phyloP scores from a whole-genome alignment of 2,113 vertebrate species.

The Oenanthe oenanthe region DNA sequence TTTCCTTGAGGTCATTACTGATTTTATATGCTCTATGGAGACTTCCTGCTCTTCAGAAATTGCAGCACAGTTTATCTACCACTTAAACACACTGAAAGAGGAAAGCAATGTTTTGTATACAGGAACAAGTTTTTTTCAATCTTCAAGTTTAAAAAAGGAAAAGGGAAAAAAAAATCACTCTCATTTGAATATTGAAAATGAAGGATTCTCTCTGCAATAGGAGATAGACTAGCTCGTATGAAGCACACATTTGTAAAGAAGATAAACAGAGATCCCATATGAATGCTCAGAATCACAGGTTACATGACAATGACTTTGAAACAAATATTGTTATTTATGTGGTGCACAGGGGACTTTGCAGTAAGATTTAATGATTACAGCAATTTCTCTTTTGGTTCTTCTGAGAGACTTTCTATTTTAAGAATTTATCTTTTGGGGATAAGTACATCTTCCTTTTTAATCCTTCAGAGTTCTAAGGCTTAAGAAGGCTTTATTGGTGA shows the following conservation, averaged over 20 bases:
- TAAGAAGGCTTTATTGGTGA: neutral
- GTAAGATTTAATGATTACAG: neutral
- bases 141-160: neutral
- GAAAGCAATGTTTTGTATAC: neutral
- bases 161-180: neutral
- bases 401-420: neutral
- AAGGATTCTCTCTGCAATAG: neutral
- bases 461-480: neutral
- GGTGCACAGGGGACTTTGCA: neutral
- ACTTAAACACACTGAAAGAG: neutral
- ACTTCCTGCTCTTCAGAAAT: constrained; percentile 1
- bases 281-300: neutral
- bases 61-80: neutral
- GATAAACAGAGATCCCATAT: neutral
- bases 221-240: neutral
- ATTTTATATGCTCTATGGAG: constrained; percentile 29
- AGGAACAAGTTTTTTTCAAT: neutral
- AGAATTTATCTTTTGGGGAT: neutral
- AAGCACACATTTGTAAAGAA: neutral
- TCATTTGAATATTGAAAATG: neutral
- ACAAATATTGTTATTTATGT: neutral
- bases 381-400: neutral
- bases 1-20: constrained; percentile 14
- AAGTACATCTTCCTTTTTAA: neutral
- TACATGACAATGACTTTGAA: neutral